These are phyloP conservation scores for Cerastis rubricosa DNA, from an alignment of 2,888 invertebrate genomes.

Conservation along the genomic window DNA sequence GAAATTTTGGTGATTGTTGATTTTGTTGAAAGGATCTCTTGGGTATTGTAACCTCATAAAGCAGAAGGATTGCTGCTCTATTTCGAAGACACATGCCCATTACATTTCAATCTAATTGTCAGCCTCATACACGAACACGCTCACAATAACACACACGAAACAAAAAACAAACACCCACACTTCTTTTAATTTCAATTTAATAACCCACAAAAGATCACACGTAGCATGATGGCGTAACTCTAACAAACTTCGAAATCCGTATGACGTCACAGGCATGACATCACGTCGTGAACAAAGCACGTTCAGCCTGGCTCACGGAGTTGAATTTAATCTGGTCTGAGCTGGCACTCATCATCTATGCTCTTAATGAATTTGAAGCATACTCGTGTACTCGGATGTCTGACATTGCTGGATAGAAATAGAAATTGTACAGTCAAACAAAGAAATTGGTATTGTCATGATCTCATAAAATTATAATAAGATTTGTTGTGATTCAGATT, in stretches of 20 bases:
- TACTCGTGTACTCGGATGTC: slow-evolving; percentile 14
- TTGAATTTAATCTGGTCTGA: slow-evolving; percentile 59
- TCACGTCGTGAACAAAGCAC: slow-evolving; percentile 36
- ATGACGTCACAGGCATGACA: slow-evolving; percentile 42
- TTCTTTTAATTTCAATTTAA: background rate
- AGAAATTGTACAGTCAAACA: slow-evolving; percentile 8
- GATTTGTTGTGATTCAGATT: too few relatives aligned
- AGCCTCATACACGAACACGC: background rate
- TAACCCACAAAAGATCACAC: slow-evolving; percentile 14
- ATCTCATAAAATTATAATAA: too few relatives aligned
- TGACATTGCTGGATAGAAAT: slow-evolving; percentile 22
- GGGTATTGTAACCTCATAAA: background rate
- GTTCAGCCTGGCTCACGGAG: slow-evolving; percentile 22
- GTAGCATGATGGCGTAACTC: slow-evolving; percentile 11
- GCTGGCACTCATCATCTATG: slow-evolving; percentile 54
- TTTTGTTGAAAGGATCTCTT: too few relatives aligned
- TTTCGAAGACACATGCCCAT: background rate
- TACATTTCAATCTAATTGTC: background rate
- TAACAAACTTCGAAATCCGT: slow-evolving; percentile 14
- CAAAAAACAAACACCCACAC: background rate
- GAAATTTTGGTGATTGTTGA: background rate
- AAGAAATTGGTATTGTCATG: background rate
- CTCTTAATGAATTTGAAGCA: slow-evolving; percentile 61
- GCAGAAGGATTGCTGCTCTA: background rate
- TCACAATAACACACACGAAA: background rate